Base-by-base conservation (phyloP, 2,888 invertebrate species). In the Cistogaster globosa region DNA sequence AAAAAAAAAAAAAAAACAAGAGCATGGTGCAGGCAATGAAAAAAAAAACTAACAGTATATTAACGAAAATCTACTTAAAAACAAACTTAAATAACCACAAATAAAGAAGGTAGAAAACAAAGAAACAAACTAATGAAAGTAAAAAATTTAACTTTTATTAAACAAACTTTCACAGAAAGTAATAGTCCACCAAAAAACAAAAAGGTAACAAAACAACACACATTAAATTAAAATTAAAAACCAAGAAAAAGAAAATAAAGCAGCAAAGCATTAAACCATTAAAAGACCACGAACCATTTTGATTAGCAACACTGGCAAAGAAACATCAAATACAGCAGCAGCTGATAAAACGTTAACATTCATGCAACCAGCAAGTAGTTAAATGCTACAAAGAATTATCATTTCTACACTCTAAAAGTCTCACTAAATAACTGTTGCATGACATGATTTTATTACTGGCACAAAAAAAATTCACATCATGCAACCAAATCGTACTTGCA, bases 341-440 rank as follows among this genome's bases (percentile, higher is more conserved):
- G 76, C 67, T 51, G 18, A 48, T 45, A 12, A 32, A 57, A 7
- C 32, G 32, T 20, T 36, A 26, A 18, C 74, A 68, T 60, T n/a
- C 67, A 42, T 18, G 68, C 68, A 36, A 71, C 38, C 74, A 60
- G 14, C 16, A 55, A 55, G 51, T 48, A 76, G 76, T 68, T 76
- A 84, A 84, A 74, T 60, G 62, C 62, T 75, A 67, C 60, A 75
- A 82, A 75, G 71, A 82, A 85, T 85, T 85, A 85, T 82, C 82
- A 85, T 85, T 79, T 82, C 78, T 75, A 55, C 85, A 82, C 65
- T 68, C 65, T 16, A 71, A 74, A 74, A 62, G 60, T 79, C 72
- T 67, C 48, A 71, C 60, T 67, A 71, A 79, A 20, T 82, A 85
- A 85, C 82, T 85, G 82, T 85, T 85, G 85, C 85, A 82, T 85